Evolutionary conservation across 2,113 vertebrate genomes (phyloP).

Genomic region (Oreochromis spilurus): DNA sequence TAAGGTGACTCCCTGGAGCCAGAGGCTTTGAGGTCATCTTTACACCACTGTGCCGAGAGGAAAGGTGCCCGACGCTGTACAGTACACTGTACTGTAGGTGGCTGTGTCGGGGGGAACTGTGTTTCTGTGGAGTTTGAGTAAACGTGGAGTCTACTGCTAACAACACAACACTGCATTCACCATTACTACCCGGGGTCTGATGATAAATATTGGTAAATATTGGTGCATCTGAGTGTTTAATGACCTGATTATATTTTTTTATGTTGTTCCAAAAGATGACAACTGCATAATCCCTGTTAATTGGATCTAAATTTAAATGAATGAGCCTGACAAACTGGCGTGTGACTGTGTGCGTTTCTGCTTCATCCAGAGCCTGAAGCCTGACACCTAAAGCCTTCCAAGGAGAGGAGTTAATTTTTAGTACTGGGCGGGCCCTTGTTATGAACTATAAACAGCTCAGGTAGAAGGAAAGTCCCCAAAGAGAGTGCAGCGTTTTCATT

Average conservation of each 20-base stretch:
- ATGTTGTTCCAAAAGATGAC: background rate
- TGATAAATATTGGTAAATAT: background rate
- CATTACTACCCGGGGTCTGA: background rate
- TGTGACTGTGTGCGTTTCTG: background rate
- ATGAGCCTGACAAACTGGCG: background rate
- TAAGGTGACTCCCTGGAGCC: conserved; percentile 66
- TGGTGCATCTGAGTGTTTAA: background rate
- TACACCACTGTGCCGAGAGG: conserved; percentile 44
- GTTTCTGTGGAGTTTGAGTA: background rate
- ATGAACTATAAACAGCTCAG: background rate
- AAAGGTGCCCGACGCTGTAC: background rate
- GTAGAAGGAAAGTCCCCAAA: conserved; percentile 1
- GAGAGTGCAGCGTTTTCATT: background rate
- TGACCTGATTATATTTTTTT: background rate
- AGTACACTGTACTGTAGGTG: background rate
- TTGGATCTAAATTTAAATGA: background rate
- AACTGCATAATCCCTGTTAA: background rate
- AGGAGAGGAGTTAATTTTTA: background rate
- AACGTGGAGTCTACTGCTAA: background rate
- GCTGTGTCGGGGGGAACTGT: background rate
- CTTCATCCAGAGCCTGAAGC: background rate
- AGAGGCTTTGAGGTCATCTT: conserved; percentile 55
- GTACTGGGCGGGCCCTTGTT: background rate
- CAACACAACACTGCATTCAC: background rate
- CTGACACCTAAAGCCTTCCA: background rate